Base-by-base conservation (phyloP, 2,797 vertebrate species). In the Rhinichthys osculus region DNA sequence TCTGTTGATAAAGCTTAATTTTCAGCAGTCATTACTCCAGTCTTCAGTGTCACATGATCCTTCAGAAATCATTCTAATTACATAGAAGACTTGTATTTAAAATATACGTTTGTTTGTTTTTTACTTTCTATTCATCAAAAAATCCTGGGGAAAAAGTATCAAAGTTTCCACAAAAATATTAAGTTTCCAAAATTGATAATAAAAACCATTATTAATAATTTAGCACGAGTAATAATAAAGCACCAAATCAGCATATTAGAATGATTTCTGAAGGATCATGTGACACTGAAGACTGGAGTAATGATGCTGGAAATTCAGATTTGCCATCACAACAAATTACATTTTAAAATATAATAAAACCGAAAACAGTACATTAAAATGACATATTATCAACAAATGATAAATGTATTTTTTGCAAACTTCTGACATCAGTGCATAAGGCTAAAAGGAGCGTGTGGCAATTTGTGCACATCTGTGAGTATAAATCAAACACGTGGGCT, bases 401-500 rank as follows among this genome's bases (percentile, higher is more conserved):
- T 47, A 11, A 50, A 52, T 19, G 50, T 52, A 2, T 52, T 52
- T 74, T 33, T 59, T n/a, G 21, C 27, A 21, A 21, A 33, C 72
- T 52, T 77, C n/a, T 38, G 74, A 77, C 38, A 35, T 35, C 35
- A 35, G 35, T 0, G 4, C 35, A 38, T 38, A 38, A 21, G 33
- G 77, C 52, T 72, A 23, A 42, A 83, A 13, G 7, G 14, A 77
- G 33, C 44, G 21, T 54, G 44, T 76, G 9, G 21, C 30, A 5
- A 40, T 83, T 8, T 76, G 59, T 27, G 35, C 50, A 64, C 35
- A 23, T 19, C 17, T 2, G n/a, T 44, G 50, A 27, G 64, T 59
- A 38, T 78, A 78, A 44, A 84, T 70, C 74, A 84, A 57, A 78
- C 74, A 33, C 44, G 11, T 19, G 16, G 35, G 7, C 73, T 52